These are phyloP conservation scores for Arrhamphus sclerolepis DNA, from an alignment of 2,797 vertebrate species.

Conservation along the genomic window DNA sequence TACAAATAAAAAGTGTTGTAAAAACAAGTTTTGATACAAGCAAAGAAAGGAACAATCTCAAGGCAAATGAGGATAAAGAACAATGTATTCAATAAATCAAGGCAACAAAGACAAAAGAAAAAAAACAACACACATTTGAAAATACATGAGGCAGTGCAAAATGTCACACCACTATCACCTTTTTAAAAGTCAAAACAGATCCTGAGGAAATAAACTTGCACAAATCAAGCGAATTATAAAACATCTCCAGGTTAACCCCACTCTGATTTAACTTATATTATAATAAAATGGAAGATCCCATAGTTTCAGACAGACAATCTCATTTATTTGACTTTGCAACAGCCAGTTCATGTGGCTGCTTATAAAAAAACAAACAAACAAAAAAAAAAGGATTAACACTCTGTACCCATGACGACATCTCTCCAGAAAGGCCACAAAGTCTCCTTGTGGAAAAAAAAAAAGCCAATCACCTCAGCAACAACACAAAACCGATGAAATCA, in stretches of 20 bases:
- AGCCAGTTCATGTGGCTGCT: conserved; percentile 51
- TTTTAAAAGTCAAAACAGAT: conserved; percentile 73
- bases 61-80: conserved; percentile 76
- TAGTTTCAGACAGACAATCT: conserved; percentile 50
- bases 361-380: conserved; percentile 14
- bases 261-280: conserved; percentile 78
- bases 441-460: conserved; percentile 35
- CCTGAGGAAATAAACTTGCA: conserved; percentile 79
- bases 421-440: conserved; percentile 68
- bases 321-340: conserved; percentile 58
- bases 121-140: conserved; percentile 66
- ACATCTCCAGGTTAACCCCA: conserved; percentile 68
- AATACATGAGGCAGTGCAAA: conserved; percentile 83
- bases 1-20: conserved; percentile 36
- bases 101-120: conserved; percentile 73
- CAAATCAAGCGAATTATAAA: conserved; percentile 62
- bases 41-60: conserved; percentile 63
- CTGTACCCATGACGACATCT: conserved; percentile 35
- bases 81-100: conserved; percentile 81
- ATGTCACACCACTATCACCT: conserved; percentile 76
- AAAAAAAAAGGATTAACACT: conserved; percentile 1
- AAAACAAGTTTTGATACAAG: conserved; percentile 40
- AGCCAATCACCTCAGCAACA: conserved; percentile 41
- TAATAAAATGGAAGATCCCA: conserved; percentile 64
- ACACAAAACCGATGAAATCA: conserved; percentile 54